Evolutionary conservation across 2,113 vertebrate species (phyloP), one percentile per base, ranked within the genome.

Genomic region (Ia io): DNA sequence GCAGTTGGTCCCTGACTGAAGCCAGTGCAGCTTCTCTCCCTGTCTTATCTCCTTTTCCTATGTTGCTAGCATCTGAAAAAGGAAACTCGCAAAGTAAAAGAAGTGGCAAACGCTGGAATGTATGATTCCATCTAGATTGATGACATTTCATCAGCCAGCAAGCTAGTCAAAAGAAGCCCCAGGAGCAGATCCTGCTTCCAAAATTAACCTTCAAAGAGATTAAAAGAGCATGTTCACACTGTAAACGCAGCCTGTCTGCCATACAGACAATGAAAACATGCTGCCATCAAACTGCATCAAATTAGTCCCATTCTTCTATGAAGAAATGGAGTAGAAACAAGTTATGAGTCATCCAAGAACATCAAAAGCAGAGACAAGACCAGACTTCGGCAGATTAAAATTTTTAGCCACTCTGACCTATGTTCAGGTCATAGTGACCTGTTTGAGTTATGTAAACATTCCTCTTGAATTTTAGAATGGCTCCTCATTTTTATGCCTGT

Each of bases 171-270:
- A 93, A 74, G 22, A 88, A 76, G 87, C 35, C 9, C 70, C 92
- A 93, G 80, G 20, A 92, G 37, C 18, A 80, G 87, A 95, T 88
- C 59, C 59, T 91, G 12, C 30, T 93, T 95, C 71, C 70, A 95
- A 90, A 96, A 88, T 65, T 90, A 86, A 76, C 93, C 88, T 93
- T 90, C 76, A 86, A 79, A 88, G 78, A 90, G 76, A 93, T 93
- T 91, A 96, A 92, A 95, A 82, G 56, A 28, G 37, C 70, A 94
- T 83, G 42, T 89, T 90, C 67, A 89, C 61, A 78, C 53, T 88
- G 22, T 47, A 92, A 91, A 92, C 12, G 73, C 80, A 90, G 69
- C 67, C n/a, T 92, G 37, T 80, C 56, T 92, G 65, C 84, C 40
- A 90, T 40, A 73, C 10, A 97, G 65, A 67, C 44, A 42, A 92